These are phyloP conservation scores for Tachysurus fulvidraco DNA, from an alignment of 2,113 vertebrate genomes.

Conservation along the genomic window DNA sequence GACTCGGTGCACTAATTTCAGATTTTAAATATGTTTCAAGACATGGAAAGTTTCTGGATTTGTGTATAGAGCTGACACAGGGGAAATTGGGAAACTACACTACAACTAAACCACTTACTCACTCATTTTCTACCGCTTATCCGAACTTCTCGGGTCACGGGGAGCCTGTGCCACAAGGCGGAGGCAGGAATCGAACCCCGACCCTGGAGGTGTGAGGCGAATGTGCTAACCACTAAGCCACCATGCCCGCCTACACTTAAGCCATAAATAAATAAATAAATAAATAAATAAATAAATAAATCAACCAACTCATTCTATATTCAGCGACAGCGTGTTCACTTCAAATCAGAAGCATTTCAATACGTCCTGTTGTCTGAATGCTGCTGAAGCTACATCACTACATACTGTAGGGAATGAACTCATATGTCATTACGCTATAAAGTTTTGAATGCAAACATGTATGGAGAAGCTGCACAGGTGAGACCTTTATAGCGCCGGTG, in stretches of 20 bases:
- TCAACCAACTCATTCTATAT: not conserved
- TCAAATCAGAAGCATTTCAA: not conserved
- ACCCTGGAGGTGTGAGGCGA: too few species aligned
- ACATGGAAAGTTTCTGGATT: not conserved
- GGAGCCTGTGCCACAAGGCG: too few species aligned
- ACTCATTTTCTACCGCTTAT: too few species aligned
- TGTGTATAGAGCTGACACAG: not conserved
- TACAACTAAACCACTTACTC: too few species aligned
- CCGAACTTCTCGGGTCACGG: too few species aligned
- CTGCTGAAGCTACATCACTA: not conserved
- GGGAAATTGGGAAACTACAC: conserved; percentile 29
- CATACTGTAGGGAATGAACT: not conserved
- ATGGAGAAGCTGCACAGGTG: not conserved
- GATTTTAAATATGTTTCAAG: not conserved
- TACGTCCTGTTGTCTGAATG: not conserved
- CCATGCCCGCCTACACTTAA: too few species aligned
- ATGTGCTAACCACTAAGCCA: too few species aligned
- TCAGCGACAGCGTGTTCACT: not conserved
- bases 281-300: too few species aligned
- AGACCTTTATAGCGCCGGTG: too few species aligned
- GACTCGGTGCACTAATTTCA: conserved; percentile 1
- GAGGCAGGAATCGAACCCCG: too few species aligned
- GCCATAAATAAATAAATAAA: too few species aligned
- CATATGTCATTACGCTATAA: not conserved
- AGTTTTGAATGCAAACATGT: not conserved